Conservation (phyloP, 1,140 invertebrate species). For the Pseudomyrmex cubaensis region DNA sequence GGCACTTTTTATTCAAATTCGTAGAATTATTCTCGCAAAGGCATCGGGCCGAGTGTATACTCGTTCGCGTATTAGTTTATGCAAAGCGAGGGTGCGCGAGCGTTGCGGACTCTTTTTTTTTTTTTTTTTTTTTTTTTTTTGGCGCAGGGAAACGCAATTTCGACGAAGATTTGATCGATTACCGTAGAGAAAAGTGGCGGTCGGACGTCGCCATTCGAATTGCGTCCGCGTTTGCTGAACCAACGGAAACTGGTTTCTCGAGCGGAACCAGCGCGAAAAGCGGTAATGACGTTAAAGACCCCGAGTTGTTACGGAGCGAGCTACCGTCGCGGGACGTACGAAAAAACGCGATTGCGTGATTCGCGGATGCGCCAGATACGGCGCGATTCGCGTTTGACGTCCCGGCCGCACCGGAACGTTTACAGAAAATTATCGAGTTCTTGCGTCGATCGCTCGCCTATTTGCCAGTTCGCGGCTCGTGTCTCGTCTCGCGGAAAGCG, state of each 20-base stretch:
- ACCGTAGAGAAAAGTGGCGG: conserved; percentile 44
- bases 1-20: conserved; percentile 55
- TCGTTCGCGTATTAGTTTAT: conserved; percentile 59
- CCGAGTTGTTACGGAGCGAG: conserved; percentile 2
- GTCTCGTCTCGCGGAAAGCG: conserved; percentile 67
- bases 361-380: conserved; percentile 69
- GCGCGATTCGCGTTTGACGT: conserved; percentile 65
- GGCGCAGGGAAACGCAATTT: conserved; percentile 45
- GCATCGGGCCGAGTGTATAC: conserved; percentile 39
- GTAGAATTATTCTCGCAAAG: conserved; percentile 49
- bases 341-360: conserved; percentile 52
- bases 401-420: conserved; percentile 75
- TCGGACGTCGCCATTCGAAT: neutral
- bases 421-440: conserved; percentile 80
- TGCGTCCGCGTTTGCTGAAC: conserved; percentile 13
- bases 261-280: conserved; percentile 17
- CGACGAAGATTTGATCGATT: conserved; percentile 58
- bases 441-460: conserved; percentile 58
- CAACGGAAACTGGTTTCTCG: conserved; percentile 31
- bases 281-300: conserved; percentile 32
- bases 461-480: conserved; percentile 66
- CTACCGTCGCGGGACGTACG: neutral
- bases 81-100: conserved; percentile 40
- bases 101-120: conserved; percentile 12
- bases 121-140: conserved; percentile 13